Base-by-base conservation (phyloP, 1,140 invertebrate genomes). In the Anoplophora glabripennis region DNA sequence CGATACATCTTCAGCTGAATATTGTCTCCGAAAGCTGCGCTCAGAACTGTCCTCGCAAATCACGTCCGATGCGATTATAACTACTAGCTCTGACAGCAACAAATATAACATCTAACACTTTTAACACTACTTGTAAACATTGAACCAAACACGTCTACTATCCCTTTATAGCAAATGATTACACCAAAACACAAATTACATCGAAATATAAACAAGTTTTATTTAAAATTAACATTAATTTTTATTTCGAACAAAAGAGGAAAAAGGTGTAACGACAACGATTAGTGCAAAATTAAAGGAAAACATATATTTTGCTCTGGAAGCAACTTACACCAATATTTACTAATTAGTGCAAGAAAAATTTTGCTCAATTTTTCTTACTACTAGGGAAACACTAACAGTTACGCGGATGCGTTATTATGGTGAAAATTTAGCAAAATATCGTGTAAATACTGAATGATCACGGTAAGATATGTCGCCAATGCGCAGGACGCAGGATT, bases 291-390 rank as follows among this genome's bases (percentile, higher is more conserved):
- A 64, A 66, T 63, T 41, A 68, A 61, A 55, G 56, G 68, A 61
- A 69, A 57, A 59, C 49, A 67, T 38, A 21, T 44, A 44, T 45
- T 62, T 54, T 63, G 40, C 17, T 40, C 49, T 41, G 52, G 42
- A 52, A 18, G 35, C 35, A 60, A 70, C 68, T 71, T 71, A 71
- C 69, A 69, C 64, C 69, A 69, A 70, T 68, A 61, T 61, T 66
- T 66, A 65, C 63, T 67, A 65, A 69, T 61, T 61, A 71, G 67
- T 69, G 61, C 62, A 61, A 62, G 61, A 64, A 71, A 65, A 69
- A 71, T 71, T 69, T 67, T 71, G 69, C 51, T 54, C 59, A 63
- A 53, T 71, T 67, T 65, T 67, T 69, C 66, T 53, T 60, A 57
- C 40, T 54, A 42, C 54, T 18, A 59, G 48, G 17, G 34, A 54